phyloP scores from a whole-genome alignment of 2,113 vertebrate species.

The Aplodontia rufa region DNA sequence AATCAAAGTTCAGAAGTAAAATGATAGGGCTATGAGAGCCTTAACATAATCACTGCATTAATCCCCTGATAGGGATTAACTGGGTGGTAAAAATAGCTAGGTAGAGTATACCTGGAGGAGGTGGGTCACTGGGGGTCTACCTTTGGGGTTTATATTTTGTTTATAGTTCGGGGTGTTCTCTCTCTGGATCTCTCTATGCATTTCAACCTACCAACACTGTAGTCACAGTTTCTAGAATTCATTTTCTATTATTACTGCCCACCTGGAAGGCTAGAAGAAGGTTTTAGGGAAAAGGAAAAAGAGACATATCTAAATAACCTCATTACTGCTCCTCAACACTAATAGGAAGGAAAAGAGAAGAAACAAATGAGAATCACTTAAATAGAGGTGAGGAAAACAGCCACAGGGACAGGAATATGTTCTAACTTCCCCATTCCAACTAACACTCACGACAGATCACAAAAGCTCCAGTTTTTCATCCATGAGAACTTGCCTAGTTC shows the following conservation, averaged over 20 bases:
- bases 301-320: background rate
- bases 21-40: no score
- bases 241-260: background rate
- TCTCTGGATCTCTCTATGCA: background rate
- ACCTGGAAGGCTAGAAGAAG: background rate
- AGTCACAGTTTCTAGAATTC: background rate
- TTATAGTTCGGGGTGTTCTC: no score
- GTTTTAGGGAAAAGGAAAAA: background rate
- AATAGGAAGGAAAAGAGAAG: background rate
- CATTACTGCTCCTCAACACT: background rate
- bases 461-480: background rate
- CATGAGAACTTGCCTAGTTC: background rate
- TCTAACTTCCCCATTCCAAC: background rate
- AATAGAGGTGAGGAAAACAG: background rate
- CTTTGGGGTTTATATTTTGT: no score
- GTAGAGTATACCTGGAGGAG: no score
- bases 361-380: background rate
- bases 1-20: no score
- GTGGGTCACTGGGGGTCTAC: no score
- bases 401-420: background rate
- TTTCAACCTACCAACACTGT: no score
- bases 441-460: background rate
- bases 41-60: no score
- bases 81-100: no score
- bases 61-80: no score